Conservation (phyloP, 2,797 vertebrate genomes). For the Rhabdomys pumilio region DNA sequence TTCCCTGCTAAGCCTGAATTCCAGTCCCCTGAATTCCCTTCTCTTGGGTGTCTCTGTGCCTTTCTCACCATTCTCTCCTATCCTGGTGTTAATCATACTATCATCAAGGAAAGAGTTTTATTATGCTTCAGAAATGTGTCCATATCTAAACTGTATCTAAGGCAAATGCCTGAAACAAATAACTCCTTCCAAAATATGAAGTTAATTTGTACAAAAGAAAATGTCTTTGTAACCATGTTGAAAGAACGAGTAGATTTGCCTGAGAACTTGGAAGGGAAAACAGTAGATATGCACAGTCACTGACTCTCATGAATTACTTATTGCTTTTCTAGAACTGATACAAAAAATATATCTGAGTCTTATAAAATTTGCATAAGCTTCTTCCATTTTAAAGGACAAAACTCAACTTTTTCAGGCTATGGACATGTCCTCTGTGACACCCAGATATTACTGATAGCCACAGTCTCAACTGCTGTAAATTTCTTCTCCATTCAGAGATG, state of each 20-base stretch:
- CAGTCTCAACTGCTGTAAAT: not conserved
- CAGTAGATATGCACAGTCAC: not conserved
- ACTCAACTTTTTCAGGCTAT: not conserved
- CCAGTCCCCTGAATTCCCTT: not conserved
- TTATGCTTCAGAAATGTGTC: not conserved
- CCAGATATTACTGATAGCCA: not conserved
- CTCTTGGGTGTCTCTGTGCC: not conserved
- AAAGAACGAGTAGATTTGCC: not conserved
- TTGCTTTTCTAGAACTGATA: not conserved
- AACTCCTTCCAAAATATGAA: not conserved
- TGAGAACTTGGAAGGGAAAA: not conserved
- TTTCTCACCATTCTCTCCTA: not conserved
- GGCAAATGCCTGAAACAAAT: not conserved
- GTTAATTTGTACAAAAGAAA: not conserved
- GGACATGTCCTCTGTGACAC: not conserved
- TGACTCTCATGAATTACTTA: not conserved
- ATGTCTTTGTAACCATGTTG: not conserved
- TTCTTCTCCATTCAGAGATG: not conserved
- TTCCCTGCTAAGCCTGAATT: not conserved
- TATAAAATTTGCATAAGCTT: not conserved
- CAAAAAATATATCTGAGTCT: not conserved
- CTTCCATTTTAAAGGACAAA: slow-evolving; percentile 40
- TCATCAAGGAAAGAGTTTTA: not conserved
- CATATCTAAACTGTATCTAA: not conserved
- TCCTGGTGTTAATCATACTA: not conserved